Percentiles rank a stretch among this genome's conserved stretches.
Conservation (phyloP, 1,140 invertebrate species). For the Bombus pascuorum region DNA sequence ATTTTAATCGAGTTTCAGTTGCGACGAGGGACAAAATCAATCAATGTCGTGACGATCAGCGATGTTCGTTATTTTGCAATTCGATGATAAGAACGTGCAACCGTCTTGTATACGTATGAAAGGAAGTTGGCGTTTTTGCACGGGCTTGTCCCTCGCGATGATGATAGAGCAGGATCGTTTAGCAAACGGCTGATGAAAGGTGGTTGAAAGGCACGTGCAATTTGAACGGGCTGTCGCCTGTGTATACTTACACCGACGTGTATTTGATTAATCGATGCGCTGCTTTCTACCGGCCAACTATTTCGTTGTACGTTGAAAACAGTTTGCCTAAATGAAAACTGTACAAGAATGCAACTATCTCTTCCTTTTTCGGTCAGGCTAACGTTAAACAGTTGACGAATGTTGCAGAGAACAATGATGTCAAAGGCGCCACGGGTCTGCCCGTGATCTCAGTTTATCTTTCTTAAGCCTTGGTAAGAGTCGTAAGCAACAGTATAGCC, state of each 20-base stretch:
- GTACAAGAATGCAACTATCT: neutral
- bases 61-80: neutral
- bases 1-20: neutral
- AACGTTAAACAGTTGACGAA: neutral
- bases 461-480: neutral
- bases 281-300: neutral
- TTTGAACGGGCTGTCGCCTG: neutral
- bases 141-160: neutral
- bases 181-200: neutral
- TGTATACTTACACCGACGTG: too few relatives aligned
- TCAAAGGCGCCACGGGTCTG: neutral
- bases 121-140: neutral
- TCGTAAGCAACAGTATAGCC: neutral
- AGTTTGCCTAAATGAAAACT: neutral
- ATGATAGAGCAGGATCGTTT: neutral
- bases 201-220: neutral
- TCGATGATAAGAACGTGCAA: neutral
- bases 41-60: neutral
- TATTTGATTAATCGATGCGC: neutral
- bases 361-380: neutral
- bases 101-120: neutral
- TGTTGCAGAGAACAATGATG: neutral
- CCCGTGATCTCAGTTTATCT: too few relatives aligned
- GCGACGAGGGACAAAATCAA: neutral
- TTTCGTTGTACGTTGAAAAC: neutral